Evolutionary conservation across 2,113 vertebrate genomes (phyloP).

Genomic region (Corapipo altera): DNA sequence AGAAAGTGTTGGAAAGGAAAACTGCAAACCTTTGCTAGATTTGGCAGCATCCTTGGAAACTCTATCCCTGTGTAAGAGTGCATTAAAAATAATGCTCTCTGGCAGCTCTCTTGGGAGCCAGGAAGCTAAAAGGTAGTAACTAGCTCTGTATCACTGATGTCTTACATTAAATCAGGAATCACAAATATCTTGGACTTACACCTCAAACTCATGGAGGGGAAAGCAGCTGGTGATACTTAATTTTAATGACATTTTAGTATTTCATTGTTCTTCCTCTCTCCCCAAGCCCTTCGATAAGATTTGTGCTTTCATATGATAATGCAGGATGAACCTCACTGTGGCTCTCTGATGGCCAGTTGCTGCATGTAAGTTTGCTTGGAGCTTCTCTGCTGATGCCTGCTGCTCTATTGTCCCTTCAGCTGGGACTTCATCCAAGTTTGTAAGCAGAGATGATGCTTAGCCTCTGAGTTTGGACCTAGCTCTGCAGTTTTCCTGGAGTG

Average conservation of each 20-base stretch:
- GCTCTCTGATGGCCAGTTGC: not conserved
- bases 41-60: conserved; percentile 50
- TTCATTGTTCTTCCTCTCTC: not conserved
- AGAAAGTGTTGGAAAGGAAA: conserved; percentile 32
- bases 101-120: conserved; percentile 37
- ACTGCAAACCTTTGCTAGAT: not conserved
- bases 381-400: not conserved
- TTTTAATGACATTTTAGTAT: not conserved
- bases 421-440: conserved; percentile 5
- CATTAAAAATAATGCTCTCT: conserved; percentile 38
- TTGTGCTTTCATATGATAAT: not conserved
- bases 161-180: not conserved
- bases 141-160: not conserved
- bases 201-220: not conserved
- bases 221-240: not conserved
- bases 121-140: conserved; percentile 27
- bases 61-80: not conserved
- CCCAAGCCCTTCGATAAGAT: not conserved
- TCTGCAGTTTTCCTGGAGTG: not conserved
- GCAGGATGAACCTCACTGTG: not conserved
- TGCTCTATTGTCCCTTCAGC: not conserved
- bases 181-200: not conserved
- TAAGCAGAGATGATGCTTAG: not conserved
- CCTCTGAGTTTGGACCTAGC: not conserved
- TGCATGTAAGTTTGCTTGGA: not conserved